Evolutionary conservation across 2,797 vertebrate genomes (phyloP).

Genomic region (Champsocephalus esox): DNA sequence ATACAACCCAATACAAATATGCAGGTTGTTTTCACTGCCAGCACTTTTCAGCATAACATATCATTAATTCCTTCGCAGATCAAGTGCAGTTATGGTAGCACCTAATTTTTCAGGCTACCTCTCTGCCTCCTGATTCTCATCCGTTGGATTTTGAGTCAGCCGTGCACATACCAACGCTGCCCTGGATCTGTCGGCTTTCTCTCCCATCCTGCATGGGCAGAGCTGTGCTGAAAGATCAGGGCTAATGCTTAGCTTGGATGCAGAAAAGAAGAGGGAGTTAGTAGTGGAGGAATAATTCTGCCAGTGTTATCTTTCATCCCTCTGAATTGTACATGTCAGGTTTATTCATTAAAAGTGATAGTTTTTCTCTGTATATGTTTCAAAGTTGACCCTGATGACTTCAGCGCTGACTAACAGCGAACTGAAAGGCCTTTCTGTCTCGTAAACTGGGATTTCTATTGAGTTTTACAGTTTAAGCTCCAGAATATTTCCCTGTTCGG

Average conservation of each 20-base stretch:
- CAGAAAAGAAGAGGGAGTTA: conserved; percentile 36
- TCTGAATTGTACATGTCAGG: conserved; percentile 38
- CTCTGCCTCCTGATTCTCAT: conserved; percentile 12
- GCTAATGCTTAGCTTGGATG: conserved; percentile 53
- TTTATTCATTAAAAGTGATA: conserved; percentile 30
- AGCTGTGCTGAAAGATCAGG: conserved; percentile 70
- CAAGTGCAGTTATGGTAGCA: not conserved
- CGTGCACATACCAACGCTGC: conserved; percentile 42
- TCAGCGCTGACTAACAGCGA: conserved; percentile 27
- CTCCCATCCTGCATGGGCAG: conserved; percentile 54
- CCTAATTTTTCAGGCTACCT: conserved; percentile 1
- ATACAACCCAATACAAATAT: not conserved
- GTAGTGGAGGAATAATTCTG: conserved; percentile 37
- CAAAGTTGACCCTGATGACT: conserved; percentile 33
- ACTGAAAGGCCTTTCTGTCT: conserved; percentile 14
- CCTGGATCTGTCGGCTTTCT: conserved; percentile 72
- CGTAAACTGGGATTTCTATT: conserved; percentile 10
- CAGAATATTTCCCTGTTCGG: conserved; percentile 36
- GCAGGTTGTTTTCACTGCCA: not conserved
- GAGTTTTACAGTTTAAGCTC: conserved; percentile 35
- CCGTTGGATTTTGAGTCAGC: conserved; percentile 17
- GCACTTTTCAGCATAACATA: not conserved
- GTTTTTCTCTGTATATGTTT: conserved; percentile 36
- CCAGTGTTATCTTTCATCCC: conserved; percentile 53
- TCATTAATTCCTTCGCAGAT: not conserved